Evolutionary conservation across 2,888 invertebrate species (phyloP).

Genomic region (Celastrina argiolus): DNA sequence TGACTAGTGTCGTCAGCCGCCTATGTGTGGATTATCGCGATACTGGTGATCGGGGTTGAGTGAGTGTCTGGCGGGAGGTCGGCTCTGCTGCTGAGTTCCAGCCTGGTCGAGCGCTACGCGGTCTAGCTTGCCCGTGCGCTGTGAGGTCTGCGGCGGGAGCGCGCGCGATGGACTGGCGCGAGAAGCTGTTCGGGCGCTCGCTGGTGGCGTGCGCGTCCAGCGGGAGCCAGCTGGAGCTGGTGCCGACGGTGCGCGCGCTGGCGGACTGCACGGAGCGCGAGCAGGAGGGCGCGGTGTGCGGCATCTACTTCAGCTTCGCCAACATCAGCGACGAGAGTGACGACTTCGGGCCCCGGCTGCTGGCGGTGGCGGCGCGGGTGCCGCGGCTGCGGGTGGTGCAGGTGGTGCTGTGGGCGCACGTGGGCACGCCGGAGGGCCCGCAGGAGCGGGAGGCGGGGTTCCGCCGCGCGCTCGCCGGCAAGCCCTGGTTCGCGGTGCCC

Average conservation of each 20-base stretch:
- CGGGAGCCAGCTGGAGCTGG: conserved; percentile 64
- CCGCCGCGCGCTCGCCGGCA: conserved; percentile 77
- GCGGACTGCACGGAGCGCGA: conserved; percentile 58
- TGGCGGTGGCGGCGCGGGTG: conserved; percentile 67
- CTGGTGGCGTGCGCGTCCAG: conserved; percentile 72
- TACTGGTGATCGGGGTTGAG: not conserved
- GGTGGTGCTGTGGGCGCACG: conserved; percentile 82
- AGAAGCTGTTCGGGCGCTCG: conserved; percentile 78
- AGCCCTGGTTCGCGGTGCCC: conserved; percentile 85
- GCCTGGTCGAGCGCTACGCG: no score
- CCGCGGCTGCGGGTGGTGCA: conserved; percentile 81
- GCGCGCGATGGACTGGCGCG: conserved; percentile 75
- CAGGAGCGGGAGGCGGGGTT: conserved; percentile 82
- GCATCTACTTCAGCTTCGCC: conserved; percentile 84
- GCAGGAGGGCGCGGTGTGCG: conserved; percentile 74
- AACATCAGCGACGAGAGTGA: conserved; percentile 83
- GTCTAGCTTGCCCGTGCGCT: no score
- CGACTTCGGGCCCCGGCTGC: conserved; percentile 81
- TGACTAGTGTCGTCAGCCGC: not conserved
- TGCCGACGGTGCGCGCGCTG: conserved; percentile 66
- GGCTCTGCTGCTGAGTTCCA: no score
- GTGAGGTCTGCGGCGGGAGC: not conserved
- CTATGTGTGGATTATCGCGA: not conserved
- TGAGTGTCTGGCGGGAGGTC: no score
- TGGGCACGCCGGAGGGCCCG: conserved; percentile 77